Percentiles rank a stretch among this genome's conserved stretches.
phyloP scores from a whole-genome alignment of 2,797 vertebrate species.

The Lutjanus campechanus region DNA sequence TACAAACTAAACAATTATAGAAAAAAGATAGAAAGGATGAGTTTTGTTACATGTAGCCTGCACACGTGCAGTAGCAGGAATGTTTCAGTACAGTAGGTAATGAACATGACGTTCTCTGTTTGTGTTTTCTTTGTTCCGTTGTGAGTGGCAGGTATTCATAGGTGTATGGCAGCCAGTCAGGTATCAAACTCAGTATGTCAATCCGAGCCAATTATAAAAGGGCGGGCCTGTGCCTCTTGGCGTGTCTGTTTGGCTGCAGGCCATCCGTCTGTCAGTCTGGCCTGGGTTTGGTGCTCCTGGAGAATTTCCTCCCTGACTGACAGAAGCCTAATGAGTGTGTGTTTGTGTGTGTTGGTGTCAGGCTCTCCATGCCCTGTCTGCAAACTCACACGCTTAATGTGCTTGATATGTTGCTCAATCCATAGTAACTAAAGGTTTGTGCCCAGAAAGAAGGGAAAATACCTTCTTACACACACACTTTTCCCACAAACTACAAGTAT shows the following conservation, averaged over 20 bases:
- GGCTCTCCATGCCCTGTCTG: constrained; percentile 1
- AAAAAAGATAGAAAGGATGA: background rate
- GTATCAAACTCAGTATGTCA: constrained; percentile 4
- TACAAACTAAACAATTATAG: background rate
- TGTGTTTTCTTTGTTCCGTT: background rate
- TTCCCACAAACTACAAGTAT: constrained; percentile 48
- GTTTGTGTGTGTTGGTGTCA: constrained; percentile 11
- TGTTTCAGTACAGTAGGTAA: background rate
- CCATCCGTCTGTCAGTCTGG: constrained; percentile 46
- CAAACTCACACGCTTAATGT: background rate
- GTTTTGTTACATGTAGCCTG: background rate
- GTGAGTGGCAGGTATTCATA: constrained; percentile 28
- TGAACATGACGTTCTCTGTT: background rate
- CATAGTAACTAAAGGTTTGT: constrained; percentile 9
- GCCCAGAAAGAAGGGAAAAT: constrained; percentile 24
- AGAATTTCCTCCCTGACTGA: constrained; percentile 46
- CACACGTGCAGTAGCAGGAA: background rate
- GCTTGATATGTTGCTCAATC: constrained; percentile 19
- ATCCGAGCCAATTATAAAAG: constrained; percentile 7
- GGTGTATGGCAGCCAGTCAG: background rate
- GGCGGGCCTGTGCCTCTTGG: constrained; percentile 12
- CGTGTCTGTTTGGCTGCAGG: constrained; percentile 41
- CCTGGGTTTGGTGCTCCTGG: constrained; percentile 21
- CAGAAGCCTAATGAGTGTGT: constrained; percentile 26
- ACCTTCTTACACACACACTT: constrained; percentile 13